Evolutionary conservation across 2,113 vertebrate species (phyloP).

Genomic region (Silurus asotus): DNA sequence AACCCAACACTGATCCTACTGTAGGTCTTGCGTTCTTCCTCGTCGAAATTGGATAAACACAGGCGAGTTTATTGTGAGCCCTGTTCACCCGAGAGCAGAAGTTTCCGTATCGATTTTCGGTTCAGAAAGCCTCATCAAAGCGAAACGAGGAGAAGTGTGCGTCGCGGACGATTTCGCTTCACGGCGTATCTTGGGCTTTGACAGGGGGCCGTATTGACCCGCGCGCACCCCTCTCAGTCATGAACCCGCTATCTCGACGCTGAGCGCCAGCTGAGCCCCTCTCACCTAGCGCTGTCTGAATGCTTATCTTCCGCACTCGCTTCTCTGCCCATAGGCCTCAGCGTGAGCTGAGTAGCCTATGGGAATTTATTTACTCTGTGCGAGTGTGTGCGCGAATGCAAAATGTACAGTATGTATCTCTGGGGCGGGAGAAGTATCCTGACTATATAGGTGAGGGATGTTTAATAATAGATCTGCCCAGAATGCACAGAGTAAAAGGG

Average conservation of each 20-base stretch:
- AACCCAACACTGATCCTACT: neutral
- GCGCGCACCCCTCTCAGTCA: conserved; percentile 38
- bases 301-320: conserved; percentile 34
- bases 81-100: conserved; percentile 12
- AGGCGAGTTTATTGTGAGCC: neutral
- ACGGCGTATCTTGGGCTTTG: conserved; percentile 47
- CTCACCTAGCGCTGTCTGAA: conserved; percentile 35
- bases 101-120: conserved; percentile 34
- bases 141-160: conserved; percentile 20
- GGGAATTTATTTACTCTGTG: conserved; percentile 40
- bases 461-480: conserved; percentile 33
- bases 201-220: conserved; percentile 54
- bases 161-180: conserved; percentile 39
- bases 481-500: neutral
- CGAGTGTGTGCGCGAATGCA: conserved; percentile 19
- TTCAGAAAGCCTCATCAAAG: conserved; percentile 40
- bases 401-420: conserved; percentile 27
- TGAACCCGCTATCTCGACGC: conserved; percentile 37
- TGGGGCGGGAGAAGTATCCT: conserved; percentile 15
- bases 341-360: conserved; percentile 23
- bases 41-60: conserved; percentile 1
- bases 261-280: conserved; percentile 57
- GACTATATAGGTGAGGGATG: conserved; percentile 27
- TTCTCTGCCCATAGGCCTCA: conserved; percentile 43
- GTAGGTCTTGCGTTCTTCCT: neutral